phyloP scores from a whole-genome alignment of 1,140 invertebrate genomes.

The Diabrotica virgifera region DNA sequence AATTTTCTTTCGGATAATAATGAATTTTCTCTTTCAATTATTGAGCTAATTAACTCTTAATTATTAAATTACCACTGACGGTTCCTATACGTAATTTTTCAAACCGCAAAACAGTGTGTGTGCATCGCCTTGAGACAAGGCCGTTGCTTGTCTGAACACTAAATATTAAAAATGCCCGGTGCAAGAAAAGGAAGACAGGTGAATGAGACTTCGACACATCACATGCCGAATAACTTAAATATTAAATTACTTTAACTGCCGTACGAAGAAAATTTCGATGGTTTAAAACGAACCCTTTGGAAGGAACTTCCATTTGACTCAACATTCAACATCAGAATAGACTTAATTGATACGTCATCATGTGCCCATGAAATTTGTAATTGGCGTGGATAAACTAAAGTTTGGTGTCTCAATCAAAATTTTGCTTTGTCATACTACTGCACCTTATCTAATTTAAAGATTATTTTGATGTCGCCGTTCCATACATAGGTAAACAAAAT shows the following conservation, averaged over 20 bases:
- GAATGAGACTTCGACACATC: constrained; percentile 23
- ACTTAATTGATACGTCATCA: constrained; percentile 27
- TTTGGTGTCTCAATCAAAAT: constrained; percentile 11
- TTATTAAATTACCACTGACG: too few species aligned
- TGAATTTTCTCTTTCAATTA: too few species aligned
- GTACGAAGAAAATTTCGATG: constrained; percentile 20
- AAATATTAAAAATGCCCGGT: constrained; percentile 26
- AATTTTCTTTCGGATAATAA: too few species aligned
- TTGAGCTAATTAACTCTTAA: too few species aligned
- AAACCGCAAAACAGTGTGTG: constrained; percentile 11
- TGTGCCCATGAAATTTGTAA: constrained; percentile 30
- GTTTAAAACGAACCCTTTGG: constrained; percentile 20
- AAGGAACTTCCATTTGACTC: constrained; percentile 4
- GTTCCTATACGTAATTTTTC: background rate
- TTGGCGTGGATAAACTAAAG: constrained; percentile 23
- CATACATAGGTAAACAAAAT: too few species aligned
- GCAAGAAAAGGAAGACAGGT: constrained; percentile 26
- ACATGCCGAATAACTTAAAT: constrained; percentile 35
- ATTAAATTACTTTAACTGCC: constrained; percentile 28
- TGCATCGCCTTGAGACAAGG: constrained; percentile 18
- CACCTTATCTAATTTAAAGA: too few species aligned
- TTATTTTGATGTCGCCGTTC: too few species aligned
- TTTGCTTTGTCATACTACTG: constrained; percentile 1
- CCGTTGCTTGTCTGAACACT: constrained; percentile 6
- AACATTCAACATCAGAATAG: constrained; percentile 6